A percentile compares a stretch with the other conserved stretches of the same genome.
phyloP scores from a whole-genome alignment of 1,140 invertebrate genomes.

The Lutraria rhynchaena region DNA sequence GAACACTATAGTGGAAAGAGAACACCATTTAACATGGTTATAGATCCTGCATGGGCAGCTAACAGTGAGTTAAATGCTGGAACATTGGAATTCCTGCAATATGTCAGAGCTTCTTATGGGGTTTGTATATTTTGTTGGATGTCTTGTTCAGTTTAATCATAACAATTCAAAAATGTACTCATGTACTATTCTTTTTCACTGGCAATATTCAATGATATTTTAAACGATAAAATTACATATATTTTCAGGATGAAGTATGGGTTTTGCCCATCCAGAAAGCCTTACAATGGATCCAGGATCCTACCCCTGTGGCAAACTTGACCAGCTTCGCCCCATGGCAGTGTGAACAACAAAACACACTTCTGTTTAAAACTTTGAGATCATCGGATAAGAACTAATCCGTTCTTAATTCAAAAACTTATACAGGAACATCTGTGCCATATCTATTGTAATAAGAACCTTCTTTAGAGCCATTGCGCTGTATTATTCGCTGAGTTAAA shows the following conservation, averaged over 20 bases:
- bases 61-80: neutral
- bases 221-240: no score
- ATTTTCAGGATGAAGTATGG: conserved; percentile 21
- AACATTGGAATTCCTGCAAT: conserved; percentile 17
- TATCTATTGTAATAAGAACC: no score
- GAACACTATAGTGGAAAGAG: conserved; percentile 15
- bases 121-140: neutral
- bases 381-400: no score
- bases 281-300: conserved; percentile 40
- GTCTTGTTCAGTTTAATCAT: no score
- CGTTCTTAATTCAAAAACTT: no score
- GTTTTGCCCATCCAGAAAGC: conserved; percentile 25
- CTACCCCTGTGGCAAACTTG: conserved; percentile 40
- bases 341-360: neutral
- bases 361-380: no score
- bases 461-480: no score
- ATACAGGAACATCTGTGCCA: no score
- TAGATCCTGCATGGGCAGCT: conserved; percentile 4
- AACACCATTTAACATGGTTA: conserved; percentile 8
- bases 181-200: no score
- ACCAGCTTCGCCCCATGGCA: conserved; percentile 33
- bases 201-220: no score
- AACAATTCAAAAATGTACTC: no score
- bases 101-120: conserved; percentile 7
- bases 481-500: no score